phyloP scores from a whole-genome alignment of 2,888 invertebrate genomes.

The Mellilla xanthometata region DNA sequence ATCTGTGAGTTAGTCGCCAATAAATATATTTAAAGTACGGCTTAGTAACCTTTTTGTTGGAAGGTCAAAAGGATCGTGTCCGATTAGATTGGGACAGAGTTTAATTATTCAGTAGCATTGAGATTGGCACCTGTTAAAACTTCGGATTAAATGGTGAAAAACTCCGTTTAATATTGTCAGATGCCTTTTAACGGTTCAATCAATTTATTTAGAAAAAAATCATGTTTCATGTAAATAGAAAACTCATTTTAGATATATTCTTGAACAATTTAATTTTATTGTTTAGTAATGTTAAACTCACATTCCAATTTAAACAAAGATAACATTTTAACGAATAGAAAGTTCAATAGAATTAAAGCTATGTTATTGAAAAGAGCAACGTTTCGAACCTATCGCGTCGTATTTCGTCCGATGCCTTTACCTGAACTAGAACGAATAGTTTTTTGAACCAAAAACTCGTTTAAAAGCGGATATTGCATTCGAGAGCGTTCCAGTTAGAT shows the following conservation, averaged over 20 bases:
- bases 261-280: too few relatives aligned
- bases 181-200: conserved; percentile 13
- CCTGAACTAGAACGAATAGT: conserved; percentile 69
- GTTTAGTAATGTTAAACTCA: too few relatives aligned
- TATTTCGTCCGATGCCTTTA: conserved; percentile 47
- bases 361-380: conserved; percentile 31
- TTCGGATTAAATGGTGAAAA: conserved; percentile 32
- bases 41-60: conserved; percentile 33
- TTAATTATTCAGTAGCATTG: conserved; percentile 43
- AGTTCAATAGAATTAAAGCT: conserved; percentile 19
- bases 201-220: conserved; percentile 9
- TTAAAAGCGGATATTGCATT: conserved; percentile 81
- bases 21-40: conserved; percentile 42
- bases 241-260: too few relatives aligned
- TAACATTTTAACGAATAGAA: neutral
- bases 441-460: conserved; percentile 79
- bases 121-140: conserved; percentile 45
- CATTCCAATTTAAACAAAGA: too few relatives aligned
- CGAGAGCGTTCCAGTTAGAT: conserved; percentile 69
- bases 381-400: conserved; percentile 32
- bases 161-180: conserved; percentile 12
- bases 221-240: neutral
- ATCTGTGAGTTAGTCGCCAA: conserved; percentile 39
- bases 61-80: conserved; percentile 33
- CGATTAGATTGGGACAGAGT: conserved; percentile 35